Evolutionary conservation across 2,888 invertebrate species (phyloP).

Genomic region (Aethes cnicana): DNA sequence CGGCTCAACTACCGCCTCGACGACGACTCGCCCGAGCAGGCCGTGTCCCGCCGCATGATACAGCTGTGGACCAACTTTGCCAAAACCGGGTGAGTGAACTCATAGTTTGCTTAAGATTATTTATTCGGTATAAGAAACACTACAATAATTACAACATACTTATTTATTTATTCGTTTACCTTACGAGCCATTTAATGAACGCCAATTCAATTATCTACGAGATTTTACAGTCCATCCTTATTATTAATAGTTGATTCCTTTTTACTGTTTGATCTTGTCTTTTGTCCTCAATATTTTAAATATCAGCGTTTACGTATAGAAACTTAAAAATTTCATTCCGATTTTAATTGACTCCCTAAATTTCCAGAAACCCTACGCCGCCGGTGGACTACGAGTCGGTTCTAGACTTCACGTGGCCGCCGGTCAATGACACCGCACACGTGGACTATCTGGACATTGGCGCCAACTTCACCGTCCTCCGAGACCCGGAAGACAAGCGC

Average conservation of each 20-base stretch:
- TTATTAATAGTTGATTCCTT: too few species aligned
- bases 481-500: slow-evolving; percentile 78
- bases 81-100: slow-evolving; percentile 83
- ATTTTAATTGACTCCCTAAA: neutral
- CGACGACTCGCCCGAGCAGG: slow-evolving; percentile 81
- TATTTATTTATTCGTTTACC: too few species aligned
- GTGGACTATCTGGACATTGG: slow-evolving; percentile 80
- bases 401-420: slow-evolving; percentile 77
- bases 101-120: neutral
- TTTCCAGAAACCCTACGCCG: slow-evolving; percentile 79
- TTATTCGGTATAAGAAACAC: neutral
- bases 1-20: slow-evolving; percentile 83
- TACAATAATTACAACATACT: too few species aligned
- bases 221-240: too few species aligned
- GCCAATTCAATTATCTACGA: too few species aligned
- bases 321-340: neutral
- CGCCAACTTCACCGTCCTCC: slow-evolving; percentile 71
- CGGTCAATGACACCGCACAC: slow-evolving; percentile 64
- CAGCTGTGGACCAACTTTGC: slow-evolving; percentile 86
- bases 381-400: slow-evolving; percentile 72
- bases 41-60: slow-evolving; percentile 83
- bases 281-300: too few species aligned
- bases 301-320: too few species aligned
- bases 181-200: too few species aligned
- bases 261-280: too few species aligned